Evolutionary conservation across 2,797 vertebrate genomes (phyloP).

Genomic region (Sparidentex hasta): DNA sequence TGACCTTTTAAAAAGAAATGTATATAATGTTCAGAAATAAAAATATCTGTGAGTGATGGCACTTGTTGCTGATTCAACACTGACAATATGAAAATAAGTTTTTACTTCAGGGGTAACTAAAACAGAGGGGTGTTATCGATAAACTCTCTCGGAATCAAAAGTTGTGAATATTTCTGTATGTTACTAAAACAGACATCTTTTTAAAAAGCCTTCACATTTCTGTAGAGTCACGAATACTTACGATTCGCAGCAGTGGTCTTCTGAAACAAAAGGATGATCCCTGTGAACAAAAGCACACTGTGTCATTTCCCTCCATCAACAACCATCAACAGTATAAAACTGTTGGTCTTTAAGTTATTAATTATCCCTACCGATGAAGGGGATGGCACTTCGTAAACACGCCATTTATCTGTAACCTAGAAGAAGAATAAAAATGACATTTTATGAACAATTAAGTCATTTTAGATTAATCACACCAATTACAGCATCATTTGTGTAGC

Average conservation of each 20-base stretch:
- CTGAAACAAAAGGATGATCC: slow-evolving; percentile 25
- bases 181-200: too few species aligned
- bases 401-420: slow-evolving; percentile 27
- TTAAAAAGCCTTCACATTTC: background rate
- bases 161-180: too few species aligned
- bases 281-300: background rate
- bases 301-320: background rate
- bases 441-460: background rate
- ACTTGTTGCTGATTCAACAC: too few species aligned
- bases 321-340: background rate
- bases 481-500: background rate
- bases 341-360: background rate
- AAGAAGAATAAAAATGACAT: background rate
- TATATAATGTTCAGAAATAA: background rate
- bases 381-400: background rate
- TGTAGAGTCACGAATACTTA: background rate
- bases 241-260: background rate
- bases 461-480: background rate
- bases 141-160: too few species aligned
- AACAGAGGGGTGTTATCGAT: background rate
- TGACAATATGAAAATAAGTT: background rate
- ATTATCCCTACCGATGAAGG: slow-evolving; percentile 27
- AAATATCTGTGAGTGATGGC: too few species aligned
- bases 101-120: background rate
- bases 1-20: background rate